Base-by-base conservation (phyloP, 2,113 vertebrate genomes). In the Brachirus orientalis region DNA sequence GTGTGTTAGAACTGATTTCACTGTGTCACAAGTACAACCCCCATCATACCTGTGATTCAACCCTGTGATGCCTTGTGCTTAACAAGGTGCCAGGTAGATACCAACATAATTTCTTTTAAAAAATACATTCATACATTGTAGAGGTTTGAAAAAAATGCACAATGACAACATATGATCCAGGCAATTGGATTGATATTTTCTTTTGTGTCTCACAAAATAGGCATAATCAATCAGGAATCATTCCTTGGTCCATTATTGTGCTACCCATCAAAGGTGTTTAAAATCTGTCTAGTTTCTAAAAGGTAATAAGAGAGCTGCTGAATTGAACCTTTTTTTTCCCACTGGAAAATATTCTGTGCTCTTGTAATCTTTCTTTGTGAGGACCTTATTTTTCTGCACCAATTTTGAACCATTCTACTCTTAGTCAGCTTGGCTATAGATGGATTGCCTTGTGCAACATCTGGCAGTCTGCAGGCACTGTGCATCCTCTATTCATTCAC, bases 391-490 rank as follows among this genome's bases (percentile, higher is more conserved):
- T 91, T 86, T 89, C 60, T 78, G 86, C 83, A 79, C 70, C 79
- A 86, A 87, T 89, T 92, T 87, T 75, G 68, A 81, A 80, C 71
- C 76, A 83, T 80, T 85, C 71, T 66, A 82, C 71, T 62, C 83
- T 79, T 75, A 86, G 87, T 88, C 86, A 90, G 48, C 48, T 65
- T 67, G 44, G 62, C 71, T 61, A 67, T 56, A 74, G 81, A 88
- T 86, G 76, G 72, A 89, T 91, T 88, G 86, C 85, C 81, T 68
- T 52, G 79, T 84, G 85, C 62, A 78, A 83, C 80, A 84, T 88
- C 80, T 80, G 78, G 70, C 56, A 40, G 65, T 84, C 79, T 91
- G 86, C 63, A 61, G 82, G 63, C 71, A 59, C 38, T 20, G 55
- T 68, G 58, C 72, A 75, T 81, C 68, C 80, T 82, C 78, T 77